A percentile compares a stretch with the other conserved stretches of the same genome.
These are phyloP conservation scores for Helicoverpa assulta DNA, from an alignment of 2,888 invertebrate genomes.

Conservation along the genomic window DNA sequence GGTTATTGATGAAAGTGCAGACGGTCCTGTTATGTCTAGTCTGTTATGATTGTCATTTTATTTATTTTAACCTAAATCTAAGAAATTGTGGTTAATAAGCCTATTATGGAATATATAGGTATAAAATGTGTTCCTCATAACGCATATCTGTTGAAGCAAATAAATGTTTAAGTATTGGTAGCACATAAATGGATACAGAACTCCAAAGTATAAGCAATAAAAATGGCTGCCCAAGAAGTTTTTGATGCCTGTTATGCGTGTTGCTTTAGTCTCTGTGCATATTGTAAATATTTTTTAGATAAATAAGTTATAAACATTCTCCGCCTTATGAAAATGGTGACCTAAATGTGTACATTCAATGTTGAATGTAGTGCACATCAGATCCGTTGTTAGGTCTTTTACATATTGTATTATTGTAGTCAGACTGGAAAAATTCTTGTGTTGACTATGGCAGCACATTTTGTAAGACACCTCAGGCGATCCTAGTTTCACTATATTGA, in stretches of 20 bases:
- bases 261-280: constrained; percentile 85
- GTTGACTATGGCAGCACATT: constrained; percentile 37
- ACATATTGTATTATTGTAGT: constrained; percentile 52
- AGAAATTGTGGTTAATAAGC: constrained; percentile 66
- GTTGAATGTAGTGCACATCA: constrained; percentile 62
- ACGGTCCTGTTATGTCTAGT: constrained; percentile 82
- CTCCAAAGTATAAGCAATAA: constrained; percentile 78
- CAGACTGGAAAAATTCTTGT: not conserved
- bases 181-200: constrained; percentile 67
- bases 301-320: constrained; percentile 78
- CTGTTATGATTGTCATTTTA: constrained; percentile 82
- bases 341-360: constrained; percentile 70
- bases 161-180: constrained; percentile 68
- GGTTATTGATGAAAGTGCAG: constrained; percentile 75
- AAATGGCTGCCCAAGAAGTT: constrained; percentile 72
- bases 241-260: constrained; percentile 76
- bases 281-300: constrained; percentile 85
- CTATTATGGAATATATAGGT: constrained; percentile 71
- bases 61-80: constrained; percentile 76
- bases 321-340: constrained; percentile 87
- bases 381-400: constrained; percentile 58
- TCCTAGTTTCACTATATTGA: constrained; percentile 65
- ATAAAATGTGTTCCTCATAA: constrained; percentile 71
- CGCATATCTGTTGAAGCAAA: constrained; percentile 82
- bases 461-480: constrained; percentile 61